These are phyloP conservation scores for Gallinago undulata DNA, from an alignment of 2,113 vertebrate genomes.

Conservation along the genomic window DNA sequence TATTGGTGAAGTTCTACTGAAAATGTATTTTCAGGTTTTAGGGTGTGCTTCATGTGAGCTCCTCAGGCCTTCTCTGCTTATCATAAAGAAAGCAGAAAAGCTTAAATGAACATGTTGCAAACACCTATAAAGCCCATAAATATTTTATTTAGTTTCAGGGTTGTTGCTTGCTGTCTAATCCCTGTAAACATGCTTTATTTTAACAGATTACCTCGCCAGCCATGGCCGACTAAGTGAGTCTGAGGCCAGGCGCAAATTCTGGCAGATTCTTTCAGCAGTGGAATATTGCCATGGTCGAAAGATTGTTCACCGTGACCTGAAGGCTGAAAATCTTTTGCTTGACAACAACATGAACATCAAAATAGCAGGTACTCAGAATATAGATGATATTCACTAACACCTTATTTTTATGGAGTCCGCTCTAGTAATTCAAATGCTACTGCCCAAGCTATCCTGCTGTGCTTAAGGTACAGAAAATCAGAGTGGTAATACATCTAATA, in stretches of 20 bases:
- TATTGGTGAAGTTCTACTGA: not conserved
- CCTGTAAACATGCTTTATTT: not conserved
- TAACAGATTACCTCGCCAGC: conserved; percentile 93
- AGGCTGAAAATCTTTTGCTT: conserved; percentile 94
- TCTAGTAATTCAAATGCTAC: not conserved
- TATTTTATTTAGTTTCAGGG: not conserved
- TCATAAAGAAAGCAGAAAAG: not conserved
- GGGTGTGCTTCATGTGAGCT: not conserved
- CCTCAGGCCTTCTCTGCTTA: not conserved
- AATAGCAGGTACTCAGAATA: conserved; percentile 86
- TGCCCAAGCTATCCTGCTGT: not conserved
- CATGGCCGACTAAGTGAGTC: conserved; percentile 92
- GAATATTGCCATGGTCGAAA: conserved; percentile 95
- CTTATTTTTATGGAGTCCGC: not conserved
- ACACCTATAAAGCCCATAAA: not conserved
- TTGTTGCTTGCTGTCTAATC: not conserved
- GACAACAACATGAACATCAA: conserved; percentile 99
- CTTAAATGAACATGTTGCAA: not conserved
- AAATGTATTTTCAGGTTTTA: not conserved
- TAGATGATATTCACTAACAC: rapidly evolving
- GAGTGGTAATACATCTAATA: not conserved
- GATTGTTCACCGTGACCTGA: conserved; percentile 95
- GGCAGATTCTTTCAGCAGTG: conserved; percentile 96
- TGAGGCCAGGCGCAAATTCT: conserved; percentile 95
- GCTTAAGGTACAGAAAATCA: not conserved